Evolutionary conservation across 2,113 vertebrate species (phyloP).

Genomic region (Ranitomeya variabilis): DNA sequence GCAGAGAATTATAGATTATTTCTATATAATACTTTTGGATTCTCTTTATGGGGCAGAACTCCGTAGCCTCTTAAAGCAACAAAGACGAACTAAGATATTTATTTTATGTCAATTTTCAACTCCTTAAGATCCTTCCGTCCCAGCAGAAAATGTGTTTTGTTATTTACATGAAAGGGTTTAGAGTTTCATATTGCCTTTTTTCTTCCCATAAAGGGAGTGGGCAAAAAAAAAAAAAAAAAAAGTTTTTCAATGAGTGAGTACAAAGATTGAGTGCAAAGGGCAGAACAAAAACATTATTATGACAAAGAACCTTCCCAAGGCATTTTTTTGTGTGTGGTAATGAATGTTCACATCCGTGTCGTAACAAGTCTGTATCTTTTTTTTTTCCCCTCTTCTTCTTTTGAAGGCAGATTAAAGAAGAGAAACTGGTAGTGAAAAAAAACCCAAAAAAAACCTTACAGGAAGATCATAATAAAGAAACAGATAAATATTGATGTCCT

Average conservation of each 20-base stretch:
- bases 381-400: conserved; percentile 20
- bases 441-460: conserved; percentile 9
- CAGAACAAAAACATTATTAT: conserved; percentile 48
- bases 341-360: conserved; percentile 35
- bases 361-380: conserved; percentile 29
- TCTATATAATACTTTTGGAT: too few relatives aligned
- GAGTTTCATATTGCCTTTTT: not conserved
- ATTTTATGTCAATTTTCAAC: not conserved
- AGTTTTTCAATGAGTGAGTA: conserved; percentile 29
- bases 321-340: conserved; percentile 27
- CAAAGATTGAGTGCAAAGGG: conserved; percentile 33
- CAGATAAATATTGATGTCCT: conserved; percentile 26
- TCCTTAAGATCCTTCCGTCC: not conserved
- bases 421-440: not conserved
- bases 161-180: not conserved
- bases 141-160: not conserved
- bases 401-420: conserved; percentile 37
- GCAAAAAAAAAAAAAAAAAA: not conserved
- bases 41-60: too few relatives aligned
- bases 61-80: too few relatives aligned
- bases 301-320: conserved; percentile 46
- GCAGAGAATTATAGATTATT: too few relatives aligned
- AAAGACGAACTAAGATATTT: not conserved
- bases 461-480: not conserved
- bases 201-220: conserved; percentile 3